These are phyloP conservation scores for Cremastinae sp. DNA, from an alignment of 2,888 invertebrate species.

Conservation along the genomic window DNA sequence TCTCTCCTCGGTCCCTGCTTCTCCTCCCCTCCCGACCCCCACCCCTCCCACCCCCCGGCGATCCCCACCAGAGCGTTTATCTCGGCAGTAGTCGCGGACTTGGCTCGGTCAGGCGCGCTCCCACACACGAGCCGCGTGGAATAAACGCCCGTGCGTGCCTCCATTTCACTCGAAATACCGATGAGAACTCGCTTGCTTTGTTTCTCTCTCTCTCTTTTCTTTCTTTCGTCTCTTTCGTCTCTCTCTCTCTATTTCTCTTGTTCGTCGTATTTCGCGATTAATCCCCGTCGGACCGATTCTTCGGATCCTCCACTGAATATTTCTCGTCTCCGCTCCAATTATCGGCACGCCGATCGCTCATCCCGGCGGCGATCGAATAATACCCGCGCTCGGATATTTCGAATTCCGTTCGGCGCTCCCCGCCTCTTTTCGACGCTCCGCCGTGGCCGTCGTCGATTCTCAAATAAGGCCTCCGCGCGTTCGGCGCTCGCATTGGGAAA, in stretches of 20 bases:
- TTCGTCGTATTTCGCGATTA: background rate
- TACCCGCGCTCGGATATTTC: too few relatives aligned
- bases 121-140: background rate
- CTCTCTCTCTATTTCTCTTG: background rate
- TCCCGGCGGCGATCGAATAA: too few relatives aligned
- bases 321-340: constrained; percentile 3
- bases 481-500: background rate
- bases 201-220: background rate
- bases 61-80: constrained; percentile 6
- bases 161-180: constrained; percentile 6
- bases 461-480: background rate
- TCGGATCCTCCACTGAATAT: constrained; percentile 43
- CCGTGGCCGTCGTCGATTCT: too few relatives aligned
- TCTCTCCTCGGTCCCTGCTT: constrained; percentile 16
- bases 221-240: background rate
- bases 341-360: constrained; percentile 13
- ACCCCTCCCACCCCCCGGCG: background rate
- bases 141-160: background rate
- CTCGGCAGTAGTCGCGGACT: constrained; percentile 51
- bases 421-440: too few relatives aligned
- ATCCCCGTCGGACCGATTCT: constrained; percentile 42
- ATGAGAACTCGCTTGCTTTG: background rate
- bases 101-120: constrained; percentile 57
- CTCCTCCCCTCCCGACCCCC: too few relatives aligned
- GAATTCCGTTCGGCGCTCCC: too few relatives aligned